Percentiles rank a stretch among this genome's conserved stretches.
Conservation (phyloP, 2,888 invertebrate species). For the Trissolcus japonicus region DNA sequence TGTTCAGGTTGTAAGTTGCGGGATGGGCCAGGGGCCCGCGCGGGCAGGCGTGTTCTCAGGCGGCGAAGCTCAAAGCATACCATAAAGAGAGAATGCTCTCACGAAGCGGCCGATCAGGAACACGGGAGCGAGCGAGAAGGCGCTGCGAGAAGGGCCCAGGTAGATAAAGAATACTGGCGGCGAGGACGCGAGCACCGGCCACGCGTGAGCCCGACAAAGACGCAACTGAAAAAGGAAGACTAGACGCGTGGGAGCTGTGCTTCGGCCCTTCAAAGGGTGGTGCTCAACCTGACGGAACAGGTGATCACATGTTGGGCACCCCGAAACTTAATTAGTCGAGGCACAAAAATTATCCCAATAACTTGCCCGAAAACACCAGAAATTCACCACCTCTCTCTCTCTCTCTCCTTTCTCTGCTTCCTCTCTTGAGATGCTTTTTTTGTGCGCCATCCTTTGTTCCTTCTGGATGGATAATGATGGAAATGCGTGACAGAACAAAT, state of each 20-base stretch:
- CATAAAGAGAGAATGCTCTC: conserved; percentile 61
- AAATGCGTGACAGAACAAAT: conserved; percentile 20
- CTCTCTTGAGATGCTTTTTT: no score
- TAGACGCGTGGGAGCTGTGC: conserved; percentile 70
- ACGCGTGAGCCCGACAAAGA: conserved; percentile 32
- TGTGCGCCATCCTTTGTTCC: conserved; percentile 1
- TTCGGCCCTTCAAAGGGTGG: conserved; percentile 64
- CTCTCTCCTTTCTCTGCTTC: not conserved
- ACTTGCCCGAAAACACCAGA: conserved; percentile 6
- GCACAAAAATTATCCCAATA: conserved; percentile 41
- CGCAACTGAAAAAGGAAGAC: conserved; percentile 56
- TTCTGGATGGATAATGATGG: conserved; percentile 12
- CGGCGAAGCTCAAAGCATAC: conserved; percentile 69
- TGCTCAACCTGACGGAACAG: conserved; percentile 70
- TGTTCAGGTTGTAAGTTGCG: conserved; percentile 61
- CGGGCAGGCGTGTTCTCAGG: conserved; percentile 49
- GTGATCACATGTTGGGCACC: conserved; percentile 64
- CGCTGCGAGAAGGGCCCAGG: conserved; percentile 31
- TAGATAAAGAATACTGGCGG: conserved; percentile 32
- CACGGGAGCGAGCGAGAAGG: conserved; percentile 51
- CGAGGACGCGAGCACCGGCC: conserved; percentile 29
- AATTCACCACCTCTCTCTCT: no score
- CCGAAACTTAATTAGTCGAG: conserved; percentile 46
- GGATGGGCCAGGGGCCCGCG: conserved; percentile 26
- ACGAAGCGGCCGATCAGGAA: conserved; percentile 47